phyloP scores from a whole-genome alignment of 2,888 invertebrate species.

The Aproaerema taeniolella region DNA sequence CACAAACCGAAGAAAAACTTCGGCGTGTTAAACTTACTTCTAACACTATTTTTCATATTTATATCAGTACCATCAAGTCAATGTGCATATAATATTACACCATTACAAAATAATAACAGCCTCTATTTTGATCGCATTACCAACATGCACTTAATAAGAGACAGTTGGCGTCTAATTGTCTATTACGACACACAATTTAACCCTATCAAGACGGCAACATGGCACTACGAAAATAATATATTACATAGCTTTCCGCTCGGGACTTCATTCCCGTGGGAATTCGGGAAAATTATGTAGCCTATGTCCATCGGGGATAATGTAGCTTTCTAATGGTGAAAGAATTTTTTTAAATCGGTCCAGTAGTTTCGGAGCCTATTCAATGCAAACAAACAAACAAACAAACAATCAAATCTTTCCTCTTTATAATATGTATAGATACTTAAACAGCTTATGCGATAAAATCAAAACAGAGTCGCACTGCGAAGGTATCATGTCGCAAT shows the following conservation, averaged over 20 bases:
- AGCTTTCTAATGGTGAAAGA: too few relatives aligned
- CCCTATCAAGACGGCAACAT: neutral
- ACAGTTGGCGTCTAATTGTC: neutral
- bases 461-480: neutral
- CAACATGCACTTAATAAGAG: neutral
- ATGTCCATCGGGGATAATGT: too few relatives aligned
- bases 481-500: constrained; percentile 5
- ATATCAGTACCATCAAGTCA: neutral
- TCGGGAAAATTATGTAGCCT: too few relatives aligned
- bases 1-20: neutral
- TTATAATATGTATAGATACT: too few relatives aligned
- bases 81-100: neutral
- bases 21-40: neutral
- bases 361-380: too few relatives aligned
- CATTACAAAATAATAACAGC: neutral
- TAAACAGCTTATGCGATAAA: neutral
- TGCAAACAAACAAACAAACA: too few relatives aligned
- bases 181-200: neutral
- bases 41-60: neutral
- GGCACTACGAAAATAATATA: neutral
- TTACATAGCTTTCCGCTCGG: too few relatives aligned
- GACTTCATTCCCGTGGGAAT: too few relatives aligned
- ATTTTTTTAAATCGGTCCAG: too few relatives aligned
- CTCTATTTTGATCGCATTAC: neutral
- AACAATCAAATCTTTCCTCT: too few relatives aligned